phyloP scores from a whole-genome alignment of 2,888 invertebrate genomes.

The Pachycephus smyrnensis region DNA sequence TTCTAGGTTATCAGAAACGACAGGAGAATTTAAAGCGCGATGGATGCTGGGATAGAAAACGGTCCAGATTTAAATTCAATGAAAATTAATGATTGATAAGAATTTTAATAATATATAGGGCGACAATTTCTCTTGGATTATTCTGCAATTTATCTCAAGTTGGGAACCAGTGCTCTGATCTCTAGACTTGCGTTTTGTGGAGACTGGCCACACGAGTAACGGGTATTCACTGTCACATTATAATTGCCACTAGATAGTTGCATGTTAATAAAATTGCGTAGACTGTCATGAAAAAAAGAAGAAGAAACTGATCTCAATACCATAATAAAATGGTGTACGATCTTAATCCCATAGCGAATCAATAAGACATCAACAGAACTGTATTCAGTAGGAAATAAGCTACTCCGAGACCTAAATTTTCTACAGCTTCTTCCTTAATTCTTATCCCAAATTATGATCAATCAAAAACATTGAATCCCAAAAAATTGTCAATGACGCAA shows the following conservation, averaged over 20 bases:
- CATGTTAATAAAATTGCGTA: not conserved
- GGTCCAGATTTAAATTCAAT: not conserved
- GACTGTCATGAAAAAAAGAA: not conserved
- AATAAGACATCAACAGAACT: not conserved
- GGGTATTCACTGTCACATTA: not conserved
- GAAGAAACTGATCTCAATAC: not conserved
- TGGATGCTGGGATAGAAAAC: not conserved
- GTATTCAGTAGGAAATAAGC: not conserved
- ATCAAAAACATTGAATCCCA: no score
- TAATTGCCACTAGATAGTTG: not conserved
- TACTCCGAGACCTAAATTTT: not conserved
- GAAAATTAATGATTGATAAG: not conserved
- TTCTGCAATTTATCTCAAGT: not conserved
- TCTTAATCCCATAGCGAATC: not conserved
- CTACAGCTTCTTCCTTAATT: not conserved
- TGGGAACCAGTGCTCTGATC: not conserved
- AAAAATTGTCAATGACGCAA: not conserved
- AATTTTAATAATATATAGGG: not conserved
- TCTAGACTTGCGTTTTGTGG: not conserved
- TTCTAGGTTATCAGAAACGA: no score
- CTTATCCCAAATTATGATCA: no score
- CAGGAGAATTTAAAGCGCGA: not conserved
- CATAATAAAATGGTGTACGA: not conserved
- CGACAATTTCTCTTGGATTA: not conserved
- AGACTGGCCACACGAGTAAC: not conserved